Percentiles rank a stretch among this genome's conserved stretches.
These are phyloP conservation scores for Pseudochaenichthys georgianus DNA, from an alignment of 2,797 vertebrate genomes.

Conservation along the genomic window DNA sequence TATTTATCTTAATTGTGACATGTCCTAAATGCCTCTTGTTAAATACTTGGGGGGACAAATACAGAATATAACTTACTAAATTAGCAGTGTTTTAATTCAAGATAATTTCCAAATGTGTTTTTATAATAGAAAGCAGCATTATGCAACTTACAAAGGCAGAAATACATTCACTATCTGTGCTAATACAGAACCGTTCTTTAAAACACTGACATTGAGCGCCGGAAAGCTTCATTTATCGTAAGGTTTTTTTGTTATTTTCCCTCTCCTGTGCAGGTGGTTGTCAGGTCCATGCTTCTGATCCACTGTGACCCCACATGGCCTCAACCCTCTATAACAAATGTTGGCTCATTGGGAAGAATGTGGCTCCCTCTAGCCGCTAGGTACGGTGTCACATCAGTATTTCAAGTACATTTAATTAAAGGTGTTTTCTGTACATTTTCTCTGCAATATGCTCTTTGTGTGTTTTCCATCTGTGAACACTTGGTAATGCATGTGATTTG, in stretches of 20 bases:
- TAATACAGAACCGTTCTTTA: neutral
- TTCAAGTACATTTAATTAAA: neutral
- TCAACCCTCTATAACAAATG: fast-evolving
- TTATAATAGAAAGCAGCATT: neutral
- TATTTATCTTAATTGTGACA: too few species aligned
- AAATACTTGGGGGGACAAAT: too few species aligned
- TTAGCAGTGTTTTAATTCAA: too few species aligned
- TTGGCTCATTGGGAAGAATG: neutral
- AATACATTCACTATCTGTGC: neutral
- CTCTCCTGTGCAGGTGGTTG: neutral
- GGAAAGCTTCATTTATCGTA: neutral
- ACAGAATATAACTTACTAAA: too few species aligned
- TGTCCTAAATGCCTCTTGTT: too few species aligned
- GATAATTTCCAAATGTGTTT: too few species aligned
- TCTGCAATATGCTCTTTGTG: neutral
- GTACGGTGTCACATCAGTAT: neutral
- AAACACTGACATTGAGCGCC: neutral
- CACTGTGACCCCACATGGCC: conserved; percentile 24
- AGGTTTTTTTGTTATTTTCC: neutral
- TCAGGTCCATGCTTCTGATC: neutral
- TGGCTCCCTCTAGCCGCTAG: conserved; percentile 26
- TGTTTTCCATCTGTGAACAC: neutral
- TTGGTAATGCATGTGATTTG: neutral
- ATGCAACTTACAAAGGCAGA: neutral
- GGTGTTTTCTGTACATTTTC: neutral